These are phyloP conservation scores for Pseudomugil gertrudae DNA, from an alignment of 2,797 vertebrate genomes.

Conservation along the genomic window DNA sequence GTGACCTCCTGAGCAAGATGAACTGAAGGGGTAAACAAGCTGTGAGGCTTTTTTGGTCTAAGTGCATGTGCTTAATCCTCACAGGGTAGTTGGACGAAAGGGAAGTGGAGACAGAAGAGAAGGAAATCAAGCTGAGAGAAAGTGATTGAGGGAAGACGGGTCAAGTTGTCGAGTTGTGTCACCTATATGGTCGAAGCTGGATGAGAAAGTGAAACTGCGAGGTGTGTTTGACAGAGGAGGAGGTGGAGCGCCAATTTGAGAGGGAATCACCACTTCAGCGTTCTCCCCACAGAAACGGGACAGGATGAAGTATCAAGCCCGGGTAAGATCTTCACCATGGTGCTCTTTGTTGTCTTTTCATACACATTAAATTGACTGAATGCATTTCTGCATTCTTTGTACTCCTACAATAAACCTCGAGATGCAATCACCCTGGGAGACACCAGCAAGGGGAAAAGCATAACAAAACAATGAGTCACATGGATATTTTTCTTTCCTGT, in stretches of 20 bases:
- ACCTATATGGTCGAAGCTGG: conserved; percentile 45
- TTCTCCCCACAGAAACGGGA: conserved; percentile 52
- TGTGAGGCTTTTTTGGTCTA: conserved; percentile 35
- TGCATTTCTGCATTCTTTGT: conserved; percentile 14
- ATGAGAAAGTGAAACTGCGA: conserved; percentile 57
- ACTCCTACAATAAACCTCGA: conserved; percentile 21
- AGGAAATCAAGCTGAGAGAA: conserved; percentile 31
- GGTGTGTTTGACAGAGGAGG: conserved; percentile 38
- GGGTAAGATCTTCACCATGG: conserved; percentile 71
- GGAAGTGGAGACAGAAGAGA: conserved; percentile 31
- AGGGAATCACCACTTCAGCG: conserved; percentile 45
- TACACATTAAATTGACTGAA: conserved; percentile 10
- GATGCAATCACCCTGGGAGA: conserved; percentile 14
- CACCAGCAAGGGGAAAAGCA: conserved; percentile 17
- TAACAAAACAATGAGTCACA: conserved; percentile 57
- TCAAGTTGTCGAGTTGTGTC: conserved; percentile 31
- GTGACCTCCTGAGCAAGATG: conserved; percentile 53
- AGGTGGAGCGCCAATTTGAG: conserved; percentile 58
- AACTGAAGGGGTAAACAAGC: conserved; percentile 67
- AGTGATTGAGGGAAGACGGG: conserved; percentile 27
- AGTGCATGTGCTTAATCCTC: conserved; percentile 46
- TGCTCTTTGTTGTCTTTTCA: conserved; percentile 43
- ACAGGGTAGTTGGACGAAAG: conserved; percentile 33
- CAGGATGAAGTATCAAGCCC: conserved; percentile 81
- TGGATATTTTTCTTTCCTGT: conserved; percentile 29